These are phyloP conservation scores for Nautilus pompilius DNA, from an alignment of 1,140 invertebrate species.

Conservation along the genomic window DNA sequence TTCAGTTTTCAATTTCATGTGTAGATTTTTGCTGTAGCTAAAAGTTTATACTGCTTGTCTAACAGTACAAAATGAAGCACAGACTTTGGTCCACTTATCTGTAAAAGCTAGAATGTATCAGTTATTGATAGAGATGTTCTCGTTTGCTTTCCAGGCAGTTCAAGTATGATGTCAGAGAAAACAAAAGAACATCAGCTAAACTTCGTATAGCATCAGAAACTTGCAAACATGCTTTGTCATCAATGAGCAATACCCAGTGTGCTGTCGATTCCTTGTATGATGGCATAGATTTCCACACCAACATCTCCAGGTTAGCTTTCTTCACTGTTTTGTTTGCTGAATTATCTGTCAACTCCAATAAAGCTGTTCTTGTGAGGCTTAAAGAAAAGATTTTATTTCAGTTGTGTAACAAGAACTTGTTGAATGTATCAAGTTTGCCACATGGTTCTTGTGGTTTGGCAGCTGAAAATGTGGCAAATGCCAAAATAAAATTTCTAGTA, in stretches of 20 bases:
- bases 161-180: conserved; percentile 35
- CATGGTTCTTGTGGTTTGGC: not conserved
- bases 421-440: not conserved
- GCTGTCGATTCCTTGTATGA: conserved; percentile 55
- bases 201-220: conserved; percentile 53
- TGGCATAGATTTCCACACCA: conserved; percentile 47
- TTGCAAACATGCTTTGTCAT: conserved; percentile 56
- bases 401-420: not conserved
- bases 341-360: not conserved
- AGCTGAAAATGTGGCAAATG: not conserved
- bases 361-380: not conserved
- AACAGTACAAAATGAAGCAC: too few relatives aligned
- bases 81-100: too few relatives aligned
- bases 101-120: too few relatives aligned
- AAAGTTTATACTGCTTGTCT: too few relatives aligned
- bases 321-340: not conserved
- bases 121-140: too few relatives aligned
- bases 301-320: conserved; percentile 47
- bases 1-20: too few relatives aligned
- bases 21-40: too few relatives aligned
- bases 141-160: conserved; percentile 34
- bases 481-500: not conserved
- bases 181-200: conserved; percentile 54
- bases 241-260: conserved; percentile 45
- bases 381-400: not conserved